These are phyloP conservation scores for Sinohyriopsis cumingii DNA, from an alignment of 2,888 invertebrate genomes.

Conservation along the genomic window DNA sequence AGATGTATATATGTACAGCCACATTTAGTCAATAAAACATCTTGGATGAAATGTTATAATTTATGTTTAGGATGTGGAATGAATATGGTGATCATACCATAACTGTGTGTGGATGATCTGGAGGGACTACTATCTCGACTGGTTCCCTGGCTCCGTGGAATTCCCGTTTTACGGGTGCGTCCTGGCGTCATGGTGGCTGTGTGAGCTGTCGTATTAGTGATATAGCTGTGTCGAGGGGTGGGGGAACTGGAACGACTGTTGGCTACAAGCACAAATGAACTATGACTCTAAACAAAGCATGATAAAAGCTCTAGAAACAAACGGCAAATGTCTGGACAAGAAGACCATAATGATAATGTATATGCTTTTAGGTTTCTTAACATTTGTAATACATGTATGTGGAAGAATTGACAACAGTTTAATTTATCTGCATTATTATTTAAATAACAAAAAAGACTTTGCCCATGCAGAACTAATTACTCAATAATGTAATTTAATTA, in stretches of 20 bases:
- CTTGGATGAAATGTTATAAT: no score
- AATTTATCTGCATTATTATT: no score
- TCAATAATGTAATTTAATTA: no score
- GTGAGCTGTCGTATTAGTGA: slow-evolving; percentile 75
- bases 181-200: slow-evolving; percentile 49
- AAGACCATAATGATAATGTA: not conserved
- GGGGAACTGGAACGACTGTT: slow-evolving; percentile 95
- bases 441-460: no score
- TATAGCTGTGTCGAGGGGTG: slow-evolving; percentile 86
- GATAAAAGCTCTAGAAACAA: not conserved
- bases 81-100: no score
- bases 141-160: slow-evolving; percentile 71
- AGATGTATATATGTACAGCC: no score
- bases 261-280: slow-evolving; percentile 76
- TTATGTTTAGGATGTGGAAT: no score
- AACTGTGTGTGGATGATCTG: slow-evolving; percentile 22
- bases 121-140: slow-evolving; percentile 73
- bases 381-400: no score
- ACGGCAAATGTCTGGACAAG: not conserved
- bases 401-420: no score
- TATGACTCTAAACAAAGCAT: slow-evolving; percentile 2
- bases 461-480: no score
- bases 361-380: no score
- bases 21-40: no score
- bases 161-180: slow-evolving; percentile 45